Evolutionary conservation across 2,113 vertebrate species (phyloP), one percentile per base, ranked within the genome.

Genomic region (Mus spicilegus): DNA sequence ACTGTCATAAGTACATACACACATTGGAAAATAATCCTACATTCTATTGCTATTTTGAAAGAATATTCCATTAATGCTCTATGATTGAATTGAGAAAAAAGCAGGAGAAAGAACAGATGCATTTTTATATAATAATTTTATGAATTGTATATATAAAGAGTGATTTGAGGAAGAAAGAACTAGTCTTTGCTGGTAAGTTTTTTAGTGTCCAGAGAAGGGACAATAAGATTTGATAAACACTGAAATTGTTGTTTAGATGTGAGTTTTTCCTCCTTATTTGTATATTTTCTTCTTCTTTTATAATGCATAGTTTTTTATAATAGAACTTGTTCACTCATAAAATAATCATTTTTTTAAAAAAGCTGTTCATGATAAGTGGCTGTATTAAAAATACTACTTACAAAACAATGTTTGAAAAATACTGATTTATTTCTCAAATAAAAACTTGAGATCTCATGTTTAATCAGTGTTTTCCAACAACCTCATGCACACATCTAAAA

Each of bases 121-220:
- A 49, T 82, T 85, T 72, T 72, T 89, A 75, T 81, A 67, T 56
- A 77, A 67, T 81, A 95, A 86, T 77, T 72, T 89, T 70, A 75
- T 78, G 2, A 69, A 49, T 61, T 28, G 36, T 36, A 9, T 70
- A 12, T 3, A n/a, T 46, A 51, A 8, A 51, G 16, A 80, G 14
- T 65, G 2, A 28, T 87, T 87, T 87, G 30, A n/a, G 16, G 33
- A 61, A 42, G 28, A 67, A 67, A 65, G 63, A 65, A 65, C 11
- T 67, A 4, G 26, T 67, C 11, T 67, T 30, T 67, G 28, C 30
- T 67, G 28, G 28, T 87, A 91, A 75, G 51, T 49, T 84, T 63
- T 73, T 28, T 73, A 39, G 24, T 86, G 33, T 80, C 39, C 70
- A 51, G 12, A 36, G 86, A 82, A 75, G 0, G 4, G 19, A 95